Base-by-base conservation (phyloP, 2,113 vertebrate genomes). In the Pteronura brasiliensis region DNA sequence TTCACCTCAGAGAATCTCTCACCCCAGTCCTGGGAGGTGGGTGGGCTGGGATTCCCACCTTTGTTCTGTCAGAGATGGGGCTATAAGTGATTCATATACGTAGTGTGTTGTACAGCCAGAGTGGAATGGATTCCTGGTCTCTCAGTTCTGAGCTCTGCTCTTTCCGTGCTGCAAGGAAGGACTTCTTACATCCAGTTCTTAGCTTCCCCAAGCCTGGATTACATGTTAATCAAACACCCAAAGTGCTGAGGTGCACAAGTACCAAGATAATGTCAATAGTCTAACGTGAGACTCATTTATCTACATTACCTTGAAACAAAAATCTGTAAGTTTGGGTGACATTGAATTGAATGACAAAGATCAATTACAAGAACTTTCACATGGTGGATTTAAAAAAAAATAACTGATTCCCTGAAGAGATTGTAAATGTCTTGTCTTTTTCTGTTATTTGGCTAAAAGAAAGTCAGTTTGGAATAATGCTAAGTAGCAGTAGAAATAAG, bases 191-290 rank as follows among this genome's bases (percentile, higher is more conserved):
- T 94, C 93, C 90, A 94, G 95, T 98, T 97, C 97, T 98, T 97
- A 95, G 92, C 96, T 98, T 98, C 97, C 91, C 96, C 87, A 93
- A 97, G 87, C 90, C 96, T 95, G 86, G 83, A 95, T 97, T 93
- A 96, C 81, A 91, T 98, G 97, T 98, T 99, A 99, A 98, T 99
- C 98, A 98, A 98, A 98, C 27, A 1, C 95, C 77, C 93, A 97
- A 98, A 98, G 92, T 98, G 97, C 98, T 98, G 98, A 98, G 96
- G 96, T 98, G 88, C 96, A 59, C 13, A 97, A 97, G 97, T 98
- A 95, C 97, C 98, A 98, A 98, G 97, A 93, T 97, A 98, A 97
- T 98, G 98, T 98, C 98, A 98, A 98, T 98, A 99, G 98, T 97
- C 98, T 97, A 98, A 93, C 27, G 36, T 96, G 96, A 96, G 87